Percentiles rank a stretch among this genome's conserved stretches.
Conservation (phyloP, 1,140 invertebrate genomes). For the Brachionus sp. region DNA sequence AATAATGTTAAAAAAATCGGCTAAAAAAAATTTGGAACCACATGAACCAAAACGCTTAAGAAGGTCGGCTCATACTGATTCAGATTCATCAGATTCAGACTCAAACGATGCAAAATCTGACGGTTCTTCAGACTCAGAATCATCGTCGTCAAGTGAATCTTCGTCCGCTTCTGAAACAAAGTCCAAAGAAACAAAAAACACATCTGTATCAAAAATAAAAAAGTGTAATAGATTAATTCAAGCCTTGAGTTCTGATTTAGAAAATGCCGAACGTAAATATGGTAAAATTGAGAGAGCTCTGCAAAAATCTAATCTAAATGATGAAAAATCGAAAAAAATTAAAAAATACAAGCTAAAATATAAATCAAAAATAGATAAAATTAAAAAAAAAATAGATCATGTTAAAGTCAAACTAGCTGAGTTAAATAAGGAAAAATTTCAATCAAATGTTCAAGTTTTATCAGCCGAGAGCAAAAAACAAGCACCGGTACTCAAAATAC, state of each 20-base stretch:
- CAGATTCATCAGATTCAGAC: neutral
- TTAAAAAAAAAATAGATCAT: neutral
- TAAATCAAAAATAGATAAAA: constrained; percentile 5
- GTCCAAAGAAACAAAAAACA: neutral
- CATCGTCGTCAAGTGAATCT: neutral
- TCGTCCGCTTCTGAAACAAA: neutral
- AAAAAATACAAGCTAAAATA: constrained; percentile 24
- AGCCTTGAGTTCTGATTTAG: neutral
- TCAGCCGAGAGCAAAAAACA: neutral
- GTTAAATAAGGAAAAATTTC: neutral
- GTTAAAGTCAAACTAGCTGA: neutral
- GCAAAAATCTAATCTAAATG: neutral
- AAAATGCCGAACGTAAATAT: neutral
- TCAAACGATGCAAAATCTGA: neutral
- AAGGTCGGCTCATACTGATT: neutral
- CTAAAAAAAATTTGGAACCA: neutral
- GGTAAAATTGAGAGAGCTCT: constrained; percentile 13
- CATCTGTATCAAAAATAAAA: neutral
- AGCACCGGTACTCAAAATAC: neutral
- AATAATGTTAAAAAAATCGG: constrained; percentile 12
- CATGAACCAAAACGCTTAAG: neutral
- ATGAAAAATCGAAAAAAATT: constrained; percentile 28
- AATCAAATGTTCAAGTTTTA: neutral
- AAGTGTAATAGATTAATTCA: neutral
- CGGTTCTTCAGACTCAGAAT: neutral